Evolutionary conservation across 2,888 invertebrate genomes (phyloP).

Genomic region (Brachypterus glaber): DNA sequence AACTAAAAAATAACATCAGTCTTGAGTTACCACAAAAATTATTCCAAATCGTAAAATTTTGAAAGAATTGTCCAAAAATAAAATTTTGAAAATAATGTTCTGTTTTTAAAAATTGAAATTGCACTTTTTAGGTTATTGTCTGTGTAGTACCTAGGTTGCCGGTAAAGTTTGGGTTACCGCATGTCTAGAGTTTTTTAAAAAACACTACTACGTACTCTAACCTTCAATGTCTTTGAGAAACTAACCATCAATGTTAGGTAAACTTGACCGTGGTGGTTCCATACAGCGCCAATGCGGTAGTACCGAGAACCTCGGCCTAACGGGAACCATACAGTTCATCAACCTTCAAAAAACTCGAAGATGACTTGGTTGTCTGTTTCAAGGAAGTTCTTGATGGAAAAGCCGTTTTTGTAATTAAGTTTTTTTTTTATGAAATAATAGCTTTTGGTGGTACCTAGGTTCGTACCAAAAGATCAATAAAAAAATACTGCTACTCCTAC

Average conservation of each 20-base stretch:
- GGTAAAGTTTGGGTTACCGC: constrained; percentile 20
- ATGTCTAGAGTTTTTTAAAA: constrained; percentile 22
- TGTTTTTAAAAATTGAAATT: constrained; percentile 11
- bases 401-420: too few species aligned
- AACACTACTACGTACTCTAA: constrained; percentile 26
- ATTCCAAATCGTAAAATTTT: too few species aligned
- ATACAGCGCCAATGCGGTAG: constrained; percentile 35
- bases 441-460: too few species aligned
- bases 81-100: constrained; percentile 11
- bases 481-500: too few species aligned
- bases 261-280: constrained; percentile 41
- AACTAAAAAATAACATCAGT: constrained; percentile 15
- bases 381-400: too few species aligned
- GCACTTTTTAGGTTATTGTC: too few species aligned
- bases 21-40: too few species aligned
- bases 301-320: constrained; percentile 33
- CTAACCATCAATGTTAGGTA: constrained; percentile 36
- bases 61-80: constrained; percentile 10
- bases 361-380: too few species aligned
- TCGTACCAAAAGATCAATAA: too few species aligned
- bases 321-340: constrained; percentile 35
- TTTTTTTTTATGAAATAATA: too few species aligned
- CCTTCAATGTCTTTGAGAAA: constrained; percentile 36
- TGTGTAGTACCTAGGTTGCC: too few species aligned
- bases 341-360: constrained; percentile 36